A percentile compares a stretch with the other conserved stretches of the same genome.
These are phyloP conservation scores for Cynocephalus volans DNA, from an alignment of 2,113 vertebrate species.

Conservation along the genomic window DNA sequence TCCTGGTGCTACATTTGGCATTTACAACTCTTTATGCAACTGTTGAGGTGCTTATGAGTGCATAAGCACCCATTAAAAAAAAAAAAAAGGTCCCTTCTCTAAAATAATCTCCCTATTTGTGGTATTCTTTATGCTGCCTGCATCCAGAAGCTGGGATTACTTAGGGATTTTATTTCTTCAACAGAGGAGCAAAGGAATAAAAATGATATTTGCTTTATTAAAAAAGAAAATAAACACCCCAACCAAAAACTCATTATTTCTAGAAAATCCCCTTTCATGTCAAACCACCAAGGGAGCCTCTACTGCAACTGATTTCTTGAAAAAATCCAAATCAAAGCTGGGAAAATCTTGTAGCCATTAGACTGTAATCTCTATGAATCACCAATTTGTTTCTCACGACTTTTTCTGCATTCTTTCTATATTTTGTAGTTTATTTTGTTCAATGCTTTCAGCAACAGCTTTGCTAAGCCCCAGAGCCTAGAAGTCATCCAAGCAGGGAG, in stretches of 20 bases:
- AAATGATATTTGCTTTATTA: constrained; percentile 78
- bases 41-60: not conserved
- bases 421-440: constrained; percentile 82
- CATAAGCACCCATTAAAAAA: not conserved
- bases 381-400: constrained; percentile 68
- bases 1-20: not conserved
- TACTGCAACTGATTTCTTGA: constrained; percentile 59
- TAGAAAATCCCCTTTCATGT: constrained; percentile 70
- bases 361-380: constrained; percentile 74
- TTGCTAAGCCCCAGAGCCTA: constrained; percentile 73
- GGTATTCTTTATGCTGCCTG: not conserved
- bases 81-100: not conserved
- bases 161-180: constrained; percentile 70
- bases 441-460: constrained; percentile 74
- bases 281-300: constrained; percentile 63
- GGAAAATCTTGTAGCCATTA: constrained; percentile 75
- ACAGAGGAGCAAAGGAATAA: constrained; percentile 62
- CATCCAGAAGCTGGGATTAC: constrained; percentile 62
- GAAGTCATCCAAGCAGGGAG: constrained; percentile 52
- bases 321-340: constrained; percentile 54
- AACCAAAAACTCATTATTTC: constrained; percentile 79
- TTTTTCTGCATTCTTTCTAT: constrained; percentile 77
- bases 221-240: constrained; percentile 75
- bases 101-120: constrained; percentile 37
- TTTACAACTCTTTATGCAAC: not conserved